Base-by-base conservation (phyloP, 2,113 vertebrate species). In the Xiphorhynchus elegans region DNA sequence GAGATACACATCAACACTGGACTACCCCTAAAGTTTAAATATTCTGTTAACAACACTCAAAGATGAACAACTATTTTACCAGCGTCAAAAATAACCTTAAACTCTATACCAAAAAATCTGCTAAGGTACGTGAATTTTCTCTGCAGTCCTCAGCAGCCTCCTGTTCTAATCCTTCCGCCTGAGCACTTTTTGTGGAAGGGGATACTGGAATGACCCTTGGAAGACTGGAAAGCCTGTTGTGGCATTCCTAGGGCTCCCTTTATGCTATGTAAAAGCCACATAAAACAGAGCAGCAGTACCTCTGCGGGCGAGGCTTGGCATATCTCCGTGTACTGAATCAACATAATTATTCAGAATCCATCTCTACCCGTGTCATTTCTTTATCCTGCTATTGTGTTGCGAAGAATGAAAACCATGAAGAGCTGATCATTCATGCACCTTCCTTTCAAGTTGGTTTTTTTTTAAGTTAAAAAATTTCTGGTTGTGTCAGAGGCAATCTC, bases 351-450 rank as follows among this genome's bases (percentile, higher is more conserved):
- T 95, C 82, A 78, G 87, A 91, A 84, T 53, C 62, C 60, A 53
- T 87, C 74, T 64, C 66, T 72, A 52, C 9, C 8, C 0, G 0
- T 84, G 85, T 81, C 82, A 81, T 89, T 93, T 89, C 60, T 90
- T 95, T 86, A 90, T 84, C 56, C 68, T 49, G 19, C 90, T 89
- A 68, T 89, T 95, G 92, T 84, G 64, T 50, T 92, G 53, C 69
- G 79, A 93, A 96, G 86, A 95, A 94, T 44, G 79, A 94, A 92
- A 95, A 75, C 73, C 64, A 55, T 50, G 55, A 87, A 66, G 62
- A 83, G 26, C 42, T 67, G 76, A 90, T 93, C 85, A 84, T 31
- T 44, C 72, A 56, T 4, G 42, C 35, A 70, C 5, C 17, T 75
- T 88, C 39, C 53, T 72, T 58, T 37, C 17, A 18, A 29, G 11